These are phyloP conservation scores for Palaemon carinicauda DNA, from an alignment of 1,140 invertebrate genomes.

Conservation along the genomic window DNA sequence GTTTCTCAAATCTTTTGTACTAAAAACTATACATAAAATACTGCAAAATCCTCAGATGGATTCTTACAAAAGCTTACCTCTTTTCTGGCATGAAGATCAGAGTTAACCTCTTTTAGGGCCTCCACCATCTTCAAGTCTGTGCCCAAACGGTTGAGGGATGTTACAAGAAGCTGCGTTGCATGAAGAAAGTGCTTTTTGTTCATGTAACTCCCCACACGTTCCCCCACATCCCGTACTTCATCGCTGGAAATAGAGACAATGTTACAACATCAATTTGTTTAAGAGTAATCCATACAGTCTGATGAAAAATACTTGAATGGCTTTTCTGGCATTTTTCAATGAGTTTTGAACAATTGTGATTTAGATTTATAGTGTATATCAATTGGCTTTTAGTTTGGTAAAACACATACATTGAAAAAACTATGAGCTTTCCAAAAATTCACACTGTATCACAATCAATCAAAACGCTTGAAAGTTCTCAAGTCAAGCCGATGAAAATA, in stretches of 20 bases:
- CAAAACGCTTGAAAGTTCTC: no score
- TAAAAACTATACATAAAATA: neutral
- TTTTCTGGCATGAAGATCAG: conserved; percentile 77
- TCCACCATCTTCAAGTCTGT: conserved; percentile 56
- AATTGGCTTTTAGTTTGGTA: no score
- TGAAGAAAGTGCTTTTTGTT: conserved; percentile 83
- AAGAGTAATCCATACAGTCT: no score
- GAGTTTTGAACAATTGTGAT: no score
- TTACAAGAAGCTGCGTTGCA: conserved; percentile 82
- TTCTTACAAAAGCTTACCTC: conserved; percentile 66
- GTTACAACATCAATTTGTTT: no score
- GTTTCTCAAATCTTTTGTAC: neutral
- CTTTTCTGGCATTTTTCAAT: no score
- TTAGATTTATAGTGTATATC: no score
- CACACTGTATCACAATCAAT: no score
- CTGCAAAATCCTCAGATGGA: neutral
- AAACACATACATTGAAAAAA: no score
- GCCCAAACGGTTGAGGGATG: conserved; percentile 54
- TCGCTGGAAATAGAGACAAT: conserved; percentile 72
- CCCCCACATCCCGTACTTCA: conserved; percentile 80
- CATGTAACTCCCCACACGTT: conserved; percentile 76
- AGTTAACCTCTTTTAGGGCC: conserved; percentile 79
- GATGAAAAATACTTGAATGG: no score
- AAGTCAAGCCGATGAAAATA: no score
- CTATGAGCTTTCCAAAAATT: no score